Evolutionary conservation across 2,113 vertebrate species (phyloP).

Genomic region (Rallus limicola): DNA sequence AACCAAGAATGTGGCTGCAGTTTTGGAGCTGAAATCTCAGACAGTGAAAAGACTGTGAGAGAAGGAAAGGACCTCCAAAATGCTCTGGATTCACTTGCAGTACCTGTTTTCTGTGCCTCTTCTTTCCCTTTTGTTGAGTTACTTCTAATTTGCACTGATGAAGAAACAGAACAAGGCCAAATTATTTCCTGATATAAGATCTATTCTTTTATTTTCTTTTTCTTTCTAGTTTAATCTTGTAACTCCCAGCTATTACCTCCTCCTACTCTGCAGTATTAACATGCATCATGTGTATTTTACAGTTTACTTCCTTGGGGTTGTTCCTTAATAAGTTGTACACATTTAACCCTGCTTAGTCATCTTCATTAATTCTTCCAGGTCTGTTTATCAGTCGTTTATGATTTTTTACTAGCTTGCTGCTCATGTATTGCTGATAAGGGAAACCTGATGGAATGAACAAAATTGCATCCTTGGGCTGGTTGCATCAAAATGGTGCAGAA

Average conservation of each 20-base stretch:
- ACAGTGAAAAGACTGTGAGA: not conserved
- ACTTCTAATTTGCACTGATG: not conserved
- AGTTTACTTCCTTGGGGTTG: not conserved
- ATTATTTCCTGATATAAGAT: not conserved
- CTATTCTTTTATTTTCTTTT: not conserved
- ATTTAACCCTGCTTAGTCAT: not conserved
- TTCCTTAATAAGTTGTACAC: not conserved
- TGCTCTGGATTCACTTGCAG: fast-evolving
- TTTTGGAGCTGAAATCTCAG: not conserved
- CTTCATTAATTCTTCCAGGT: not conserved
- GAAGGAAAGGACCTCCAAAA: not conserved
- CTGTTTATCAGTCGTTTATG: not conserved
- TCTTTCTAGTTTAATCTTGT: not conserved
- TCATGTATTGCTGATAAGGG: not conserved
- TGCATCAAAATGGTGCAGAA: not conserved
- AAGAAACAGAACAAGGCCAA: not conserved
- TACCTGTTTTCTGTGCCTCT: not conserved
- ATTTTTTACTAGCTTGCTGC: not conserved
- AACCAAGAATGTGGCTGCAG: not conserved
- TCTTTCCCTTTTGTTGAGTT: not conserved
- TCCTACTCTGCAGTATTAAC: not conserved
- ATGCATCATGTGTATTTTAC: not conserved
- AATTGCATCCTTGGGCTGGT: not conserved
- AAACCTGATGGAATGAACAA: not conserved
- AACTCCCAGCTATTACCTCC: not conserved